Percentiles rank a stretch among this genome's conserved stretches.
These are phyloP conservation scores for Digitonthophagus gazella DNA, from an alignment of 2,888 invertebrate species.

Conservation along the genomic window DNA sequence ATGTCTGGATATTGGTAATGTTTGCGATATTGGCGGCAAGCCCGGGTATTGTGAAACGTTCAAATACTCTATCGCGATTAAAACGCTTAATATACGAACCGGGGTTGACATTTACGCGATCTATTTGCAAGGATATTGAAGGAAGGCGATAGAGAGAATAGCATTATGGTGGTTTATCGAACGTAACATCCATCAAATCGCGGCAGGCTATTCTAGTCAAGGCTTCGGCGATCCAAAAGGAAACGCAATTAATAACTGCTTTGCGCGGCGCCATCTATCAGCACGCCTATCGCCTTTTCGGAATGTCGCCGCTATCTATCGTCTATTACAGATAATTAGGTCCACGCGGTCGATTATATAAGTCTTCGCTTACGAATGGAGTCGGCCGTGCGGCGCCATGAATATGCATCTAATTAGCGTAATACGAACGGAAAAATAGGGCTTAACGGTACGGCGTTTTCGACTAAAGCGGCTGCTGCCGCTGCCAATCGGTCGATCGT, in stretches of 20 bases:
- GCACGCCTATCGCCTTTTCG: neutral
- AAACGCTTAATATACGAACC: neutral
- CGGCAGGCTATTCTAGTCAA: neutral
- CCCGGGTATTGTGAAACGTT: neutral
- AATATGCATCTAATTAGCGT: neutral
- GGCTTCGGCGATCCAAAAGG: neutral
- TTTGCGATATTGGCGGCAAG: neutral
- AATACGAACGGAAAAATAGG: neutral
- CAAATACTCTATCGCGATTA: neutral
- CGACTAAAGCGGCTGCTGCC: too few species aligned
- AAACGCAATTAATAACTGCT: neutral
- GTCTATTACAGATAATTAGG: neutral
- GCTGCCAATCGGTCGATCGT: too few species aligned
- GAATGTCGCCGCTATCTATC: neutral
- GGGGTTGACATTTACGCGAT: too few species aligned
- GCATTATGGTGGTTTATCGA: too few species aligned
- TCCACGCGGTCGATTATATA: neutral
- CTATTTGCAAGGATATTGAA: too few species aligned
- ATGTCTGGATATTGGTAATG: neutral
- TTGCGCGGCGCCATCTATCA: neutral
- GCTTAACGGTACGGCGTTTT: neutral
- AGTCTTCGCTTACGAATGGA: neutral
- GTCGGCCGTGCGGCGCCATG: neutral
- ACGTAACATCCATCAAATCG: too few species aligned
- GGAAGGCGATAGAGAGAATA: too few species aligned